phyloP scores from a whole-genome alignment of 1,140 invertebrate species.

The Drosophila lacteicornis region DNA sequence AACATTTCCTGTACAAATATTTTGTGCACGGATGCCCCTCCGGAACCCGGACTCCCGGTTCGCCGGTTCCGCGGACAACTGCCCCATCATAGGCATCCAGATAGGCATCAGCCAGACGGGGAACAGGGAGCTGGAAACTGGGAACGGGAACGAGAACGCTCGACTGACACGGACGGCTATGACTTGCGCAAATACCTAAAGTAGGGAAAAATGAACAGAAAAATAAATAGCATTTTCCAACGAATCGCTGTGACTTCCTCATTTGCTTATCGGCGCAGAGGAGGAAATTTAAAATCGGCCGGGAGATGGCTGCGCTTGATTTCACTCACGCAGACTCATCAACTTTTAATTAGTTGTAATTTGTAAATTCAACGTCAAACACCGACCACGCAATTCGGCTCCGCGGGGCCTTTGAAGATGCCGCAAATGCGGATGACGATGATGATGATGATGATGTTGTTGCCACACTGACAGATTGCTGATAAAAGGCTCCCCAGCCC shows the following conservation, averaged over 20 bases:
- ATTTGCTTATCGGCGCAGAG: constrained; percentile 66
- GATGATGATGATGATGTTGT: constrained; percentile 55
- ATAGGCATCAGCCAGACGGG: constrained; percentile 55
- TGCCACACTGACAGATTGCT: constrained; percentile 76
- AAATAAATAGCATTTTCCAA: constrained; percentile 67
- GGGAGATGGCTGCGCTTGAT: constrained; percentile 63
- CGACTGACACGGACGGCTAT: constrained; percentile 48
- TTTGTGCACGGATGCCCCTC: constrained; percentile 64
- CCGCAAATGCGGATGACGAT: constrained; percentile 45
- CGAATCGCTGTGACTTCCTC: constrained; percentile 71
- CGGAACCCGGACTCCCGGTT: constrained; percentile 6
- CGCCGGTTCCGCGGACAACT: constrained; percentile 15
- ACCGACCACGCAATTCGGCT: constrained; percentile 51
- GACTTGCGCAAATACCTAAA: constrained; percentile 59
- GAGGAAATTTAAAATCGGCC: constrained; percentile 20
- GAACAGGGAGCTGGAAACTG: neutral
- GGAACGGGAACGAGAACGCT: constrained; percentile 15
- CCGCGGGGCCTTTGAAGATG: constrained; percentile 63
- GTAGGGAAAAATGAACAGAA: constrained; percentile 39
- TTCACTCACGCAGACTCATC: constrained; percentile 81
- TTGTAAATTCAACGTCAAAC: constrained; percentile 81
- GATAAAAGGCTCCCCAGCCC: constrained; percentile 51
- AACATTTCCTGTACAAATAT: constrained; percentile 72
- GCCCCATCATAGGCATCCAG: constrained; percentile 42
- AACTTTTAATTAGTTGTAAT: constrained; percentile 84